Evolutionary conservation across 2,888 invertebrate genomes (phyloP), one percentile per base, ranked within the genome.

Genomic region (Drosophila niveifrons): DNA sequence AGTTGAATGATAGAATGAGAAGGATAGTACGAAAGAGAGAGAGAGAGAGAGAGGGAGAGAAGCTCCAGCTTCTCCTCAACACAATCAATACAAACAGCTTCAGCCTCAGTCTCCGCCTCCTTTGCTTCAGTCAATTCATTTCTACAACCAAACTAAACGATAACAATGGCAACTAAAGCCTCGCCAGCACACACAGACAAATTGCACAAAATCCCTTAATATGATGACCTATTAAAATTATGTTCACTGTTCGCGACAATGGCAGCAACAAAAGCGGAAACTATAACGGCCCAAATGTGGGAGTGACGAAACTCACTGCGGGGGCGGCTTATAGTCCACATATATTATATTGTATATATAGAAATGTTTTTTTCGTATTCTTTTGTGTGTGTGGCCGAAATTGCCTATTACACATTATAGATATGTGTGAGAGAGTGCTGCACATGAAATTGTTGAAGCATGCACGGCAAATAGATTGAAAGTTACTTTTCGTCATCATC

Each of bases 171-270:
- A 59, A 55, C 59, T 46, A 63, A 65, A 36, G 29, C 58, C 28
- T 29, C 34, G 53, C 17, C 18, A 13, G 17, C 15, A 36, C 15
- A 64, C 53, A 66, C 66, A 76, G 69, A 83, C 77, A 81, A 85
- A 84, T 87, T 74, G 75, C 70, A 74, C 51, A 73, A 77, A 86
- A 89, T 86, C 86, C 88, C 86, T 70, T 89, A 88, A 89, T 85
- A 89, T 85, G 89, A 89, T 86, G 86, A 89, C 89, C 86, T 82
- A 86, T 86, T 88, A 86, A 89, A 86, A 89, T 88, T 78, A 84
- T 78, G 75, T 65, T 74, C 74, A 62, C 70, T 66, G 66, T 58
- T 58, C 75, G 70, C 75, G 73, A 76, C 68, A 70, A 66, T 56
- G 50, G 66, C 62, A 58, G 39, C 63, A 77, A 72, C 75, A 78